Conservation (phyloP, 2,888 invertebrate genomes). For the Drosophila niveifrons region DNA sequence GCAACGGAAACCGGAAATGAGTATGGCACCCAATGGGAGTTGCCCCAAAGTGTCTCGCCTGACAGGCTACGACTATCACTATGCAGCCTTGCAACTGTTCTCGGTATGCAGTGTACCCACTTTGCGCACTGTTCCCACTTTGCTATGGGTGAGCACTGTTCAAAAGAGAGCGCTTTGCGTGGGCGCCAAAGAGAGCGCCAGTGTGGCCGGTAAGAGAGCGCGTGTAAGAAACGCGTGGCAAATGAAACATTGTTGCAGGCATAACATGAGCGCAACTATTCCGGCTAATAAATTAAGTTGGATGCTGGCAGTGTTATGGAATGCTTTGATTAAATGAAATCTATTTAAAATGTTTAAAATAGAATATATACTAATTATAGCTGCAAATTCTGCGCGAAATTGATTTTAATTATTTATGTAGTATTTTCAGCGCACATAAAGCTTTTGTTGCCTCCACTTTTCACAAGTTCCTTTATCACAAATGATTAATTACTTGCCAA, state of each 20-base stretch:
- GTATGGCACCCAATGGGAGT: slow-evolving; percentile 72
- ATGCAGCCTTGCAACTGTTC: slow-evolving; percentile 19
- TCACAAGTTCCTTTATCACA: background rate
- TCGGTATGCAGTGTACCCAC: slow-evolving; percentile 19
- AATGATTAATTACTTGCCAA: background rate
- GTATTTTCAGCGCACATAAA: background rate
- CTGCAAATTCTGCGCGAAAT: background rate
- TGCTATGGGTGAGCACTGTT: slow-evolving; percentile 3
- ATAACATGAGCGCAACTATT: slow-evolving; percentile 44
- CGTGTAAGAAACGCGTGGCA: slow-evolving; percentile 55
- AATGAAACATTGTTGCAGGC: slow-evolving; percentile 61
- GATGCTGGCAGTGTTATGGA: slow-evolving; percentile 25
- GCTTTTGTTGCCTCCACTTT: too few relatives aligned
- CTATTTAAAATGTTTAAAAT: slow-evolving; percentile 7
- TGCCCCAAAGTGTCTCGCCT: slow-evolving; percentile 44
- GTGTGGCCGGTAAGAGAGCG: slow-evolving; percentile 34
- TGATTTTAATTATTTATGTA: background rate
- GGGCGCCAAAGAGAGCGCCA: slow-evolving; percentile 45
- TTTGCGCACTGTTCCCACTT: slow-evolving; percentile 17
- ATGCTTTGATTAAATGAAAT: slow-evolving; percentile 31
- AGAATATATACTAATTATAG: background rate
- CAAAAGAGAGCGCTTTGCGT: slow-evolving; percentile 31
- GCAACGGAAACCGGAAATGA: slow-evolving; percentile 84
- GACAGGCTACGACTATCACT: slow-evolving; percentile 14
- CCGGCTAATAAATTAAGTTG: slow-evolving; percentile 52